Base-by-base conservation (phyloP, 2,113 vertebrate genomes). In the Aix galericulata region DNA sequence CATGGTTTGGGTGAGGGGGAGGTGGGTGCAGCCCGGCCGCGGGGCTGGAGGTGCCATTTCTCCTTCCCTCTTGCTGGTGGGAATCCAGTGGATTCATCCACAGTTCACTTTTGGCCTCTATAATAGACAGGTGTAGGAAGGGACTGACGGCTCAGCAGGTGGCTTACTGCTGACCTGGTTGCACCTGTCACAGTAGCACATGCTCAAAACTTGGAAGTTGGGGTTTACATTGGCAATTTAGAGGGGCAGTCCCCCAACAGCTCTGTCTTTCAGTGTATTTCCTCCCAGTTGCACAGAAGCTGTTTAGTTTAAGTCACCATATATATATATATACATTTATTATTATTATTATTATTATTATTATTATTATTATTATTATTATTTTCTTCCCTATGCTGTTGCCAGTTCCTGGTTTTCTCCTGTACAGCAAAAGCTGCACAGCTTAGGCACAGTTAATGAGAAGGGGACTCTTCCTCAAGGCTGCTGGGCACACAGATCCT, bases 401-500 rank as follows among this genome's bases (percentile, higher is more conserved):
- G 63, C 73, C 52, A 56, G 32, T 87, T 58, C 32, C 71, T 63
- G 27, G 8, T 53, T 96, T 80, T 81, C 48, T n/a, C 32, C 67
- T 36, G 26, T 32, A 40, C 5, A 8, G 77, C 64, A 88, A 86
- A 77, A 78, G 67, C 58, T 12, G 2, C 44, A 7, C 38, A 72
- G 82, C 85, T 88, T 36, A 88, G 66, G 42, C 82, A 81, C 44
- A 69, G 88, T 60, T 94, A 95, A 88, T 67, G 4, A 1, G 75
- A 64, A 2, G 1, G 29, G 17, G 44, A 79, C 69, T 88, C 59
- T 72, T 95, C 88, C 58, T 86, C 2, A 4, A 79, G 92, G 73
- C 94, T 91, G 53, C 88, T 91, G 82, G 88, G 80, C 69, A 75
- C 86, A 79, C 77, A 91, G 73, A 94, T 79, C 76, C 86, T 85